These are phyloP conservation scores for Psophia crepitans DNA, from an alignment of 2,113 vertebrate genomes.

Conservation along the genomic window DNA sequence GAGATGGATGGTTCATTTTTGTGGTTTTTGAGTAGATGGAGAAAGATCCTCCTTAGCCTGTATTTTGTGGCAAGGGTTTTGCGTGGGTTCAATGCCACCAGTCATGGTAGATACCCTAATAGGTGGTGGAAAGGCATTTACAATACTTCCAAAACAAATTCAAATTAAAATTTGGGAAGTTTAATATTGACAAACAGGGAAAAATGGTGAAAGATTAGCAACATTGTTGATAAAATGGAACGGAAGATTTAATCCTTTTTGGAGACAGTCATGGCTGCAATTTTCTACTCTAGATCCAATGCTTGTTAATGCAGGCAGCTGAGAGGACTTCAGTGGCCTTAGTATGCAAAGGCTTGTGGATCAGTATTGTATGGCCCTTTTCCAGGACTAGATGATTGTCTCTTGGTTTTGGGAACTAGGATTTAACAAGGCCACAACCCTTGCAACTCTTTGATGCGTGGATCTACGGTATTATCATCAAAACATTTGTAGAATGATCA, in stretches of 20 bases:
- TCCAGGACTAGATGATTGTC: not conserved
- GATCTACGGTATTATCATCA: not conserved
- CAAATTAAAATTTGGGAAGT: not conserved
- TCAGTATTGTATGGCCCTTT: not conserved
- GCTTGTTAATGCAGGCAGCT: not conserved
- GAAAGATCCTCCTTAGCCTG: not conserved
- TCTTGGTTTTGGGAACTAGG: not conserved
- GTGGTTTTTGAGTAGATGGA: not conserved
- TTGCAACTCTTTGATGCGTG: not conserved
- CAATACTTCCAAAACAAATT: not conserved
- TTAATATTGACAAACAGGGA: not conserved
- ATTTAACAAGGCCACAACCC: not conserved
- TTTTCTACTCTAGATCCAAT: not conserved
- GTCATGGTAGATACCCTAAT: not conserved
- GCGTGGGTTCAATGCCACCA: not conserved
- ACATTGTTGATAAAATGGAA: not conserved
- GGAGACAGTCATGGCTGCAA: not conserved
- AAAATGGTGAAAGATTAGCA: not conserved
- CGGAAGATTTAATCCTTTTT: not conserved
- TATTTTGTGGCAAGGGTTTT: not conserved
- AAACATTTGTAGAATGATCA: not conserved
- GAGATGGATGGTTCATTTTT: not conserved
- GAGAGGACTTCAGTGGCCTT: not conserved
- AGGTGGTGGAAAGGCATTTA: not conserved
- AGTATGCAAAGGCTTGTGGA: not conserved